Base-by-base conservation (phyloP, 1,140 invertebrate genomes). In the Daktulosphaira vitifoliae region DNA sequence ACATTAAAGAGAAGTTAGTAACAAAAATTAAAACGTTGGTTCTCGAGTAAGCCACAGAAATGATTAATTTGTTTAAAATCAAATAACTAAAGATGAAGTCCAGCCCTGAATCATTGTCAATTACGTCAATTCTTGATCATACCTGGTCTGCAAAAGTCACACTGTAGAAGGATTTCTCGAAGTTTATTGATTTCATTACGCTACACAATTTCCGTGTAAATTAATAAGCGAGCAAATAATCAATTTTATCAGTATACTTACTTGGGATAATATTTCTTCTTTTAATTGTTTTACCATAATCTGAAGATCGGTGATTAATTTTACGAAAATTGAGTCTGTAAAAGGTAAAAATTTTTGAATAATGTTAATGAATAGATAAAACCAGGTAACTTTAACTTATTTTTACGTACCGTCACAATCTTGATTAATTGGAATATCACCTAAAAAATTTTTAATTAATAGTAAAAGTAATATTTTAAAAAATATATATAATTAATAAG, bases 381-480 rank as follows among this genome's bases (percentile, higher is more conserved):
- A 33, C 29, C 29, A 33, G 11, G 29, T 5, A 5, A 13, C 23
- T 23, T 16, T 22, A 23, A 23, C 15, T 44, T 0, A 44, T 26
- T 49, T n/a, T 33, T 25, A 48, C 68, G 69, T 20, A 71, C 72
- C 87, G 66, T 83, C 81, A 68, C 86, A 78, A 68, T 82, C 81
- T 69, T 82, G 80, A 56, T 82, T 77, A 18, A 84, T 79, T 18
- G 86, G 85, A 71, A 90, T 89, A 72, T 91, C 88, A 62, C 87
- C 87, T 75, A 71, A 23, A 72, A 72, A 59, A 48, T 23, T 38
- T 20, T 54, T 8, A 8, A 54, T 54, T 15, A 22, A 18, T 22
- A 22, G 8, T 8, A 5, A 52, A 6, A 6, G 44, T n/a, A 48
- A 48, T 6, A 6, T n/a, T 16, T 9, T 39, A 49, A 52, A 52